Evolutionary conservation across 2,888 invertebrate genomes (phyloP), one percentile per base, ranked within the genome.

Genomic region (Baronia brevicornis): DNA sequence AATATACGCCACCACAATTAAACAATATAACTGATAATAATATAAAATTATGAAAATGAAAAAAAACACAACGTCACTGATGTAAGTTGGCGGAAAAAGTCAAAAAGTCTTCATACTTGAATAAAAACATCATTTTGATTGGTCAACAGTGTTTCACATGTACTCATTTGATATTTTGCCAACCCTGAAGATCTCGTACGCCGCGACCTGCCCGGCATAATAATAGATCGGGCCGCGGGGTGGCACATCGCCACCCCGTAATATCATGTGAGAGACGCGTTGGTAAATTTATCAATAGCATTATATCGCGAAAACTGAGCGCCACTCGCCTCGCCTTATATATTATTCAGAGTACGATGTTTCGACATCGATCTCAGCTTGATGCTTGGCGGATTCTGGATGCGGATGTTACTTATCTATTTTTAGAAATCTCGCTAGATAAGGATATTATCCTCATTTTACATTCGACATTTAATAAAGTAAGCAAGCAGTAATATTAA

Each of bases 251-350:
- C 67, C 75, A 65, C 78, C 74, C 75, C 64, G 59, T 77, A 77
- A 77, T 78, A 79, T 69, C 74, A 72, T 70, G 71, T 74, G 78
- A 77, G 75, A 73, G 51, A 48, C 50, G 47, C 67, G 63, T 59
- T 70, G 66, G 61, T 70, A 75, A 78, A 82, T 80, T 80, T 80
- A 80, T 80, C 80, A 80, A 82, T 82, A 75, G 72, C 60, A 68
- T 71, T 74, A 77, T 68, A 69, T 68, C 68, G 70, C 62, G 61
- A 61, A 60, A 55, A 58, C 62, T 57, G 57, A 60, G 63, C 54
- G n/a, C n/a, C n/a, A 48, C 53, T 51, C 52, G 57, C 51, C 51
- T 52, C 50, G 54, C 59, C 64, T 70, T 63, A 73, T 79, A 72
- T 77, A 73, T 77, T 78, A 79, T 80, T 78, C 77, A 79, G 61